Percentiles rank a stretch among this genome's conserved stretches.
These are phyloP conservation scores for Bergia puertoricense DNA, from an alignment of 92 coral and sea anemone species.

Conservation along the genomic window DNA sequence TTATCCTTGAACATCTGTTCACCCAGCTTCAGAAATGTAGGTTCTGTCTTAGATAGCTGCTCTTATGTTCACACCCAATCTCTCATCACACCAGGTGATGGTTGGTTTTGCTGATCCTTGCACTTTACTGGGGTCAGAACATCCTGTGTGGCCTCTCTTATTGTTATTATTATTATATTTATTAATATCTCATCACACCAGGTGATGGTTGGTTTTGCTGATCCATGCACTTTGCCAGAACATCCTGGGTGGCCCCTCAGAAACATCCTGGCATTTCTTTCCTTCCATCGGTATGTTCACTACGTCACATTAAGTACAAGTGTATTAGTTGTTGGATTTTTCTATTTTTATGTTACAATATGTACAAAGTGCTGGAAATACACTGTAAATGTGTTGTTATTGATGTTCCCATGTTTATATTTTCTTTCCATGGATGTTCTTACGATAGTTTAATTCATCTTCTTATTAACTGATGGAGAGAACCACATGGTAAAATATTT, in stretches of 20 bases:
- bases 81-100: constrained; percentile 64
- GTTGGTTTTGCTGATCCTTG: constrained; percentile 97
- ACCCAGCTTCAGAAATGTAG: too few relatives aligned
- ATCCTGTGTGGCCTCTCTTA: constrained; percentile 96
- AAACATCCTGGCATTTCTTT: constrained; percentile 80
- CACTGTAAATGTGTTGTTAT: too few relatives aligned
- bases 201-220: constrained; percentile 96
- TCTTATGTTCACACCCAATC: neutral
- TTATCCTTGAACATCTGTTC: too few relatives aligned
- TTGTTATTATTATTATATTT: too few relatives aligned
- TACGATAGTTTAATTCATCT: too few relatives aligned
- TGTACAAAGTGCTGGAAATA: neutral
- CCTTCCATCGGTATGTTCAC: constrained; percentile 79
- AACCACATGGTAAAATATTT: too few relatives aligned
- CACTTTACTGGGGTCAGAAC: constrained; percentile 64
- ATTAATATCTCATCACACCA: constrained; percentile 17
- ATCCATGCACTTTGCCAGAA: constrained; percentile 89
- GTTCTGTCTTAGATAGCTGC: too few relatives aligned
- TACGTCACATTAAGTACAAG: too few relatives aligned
- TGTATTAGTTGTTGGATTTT: neutral
- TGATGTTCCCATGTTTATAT: too few relatives aligned
- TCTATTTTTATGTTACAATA: neutral
- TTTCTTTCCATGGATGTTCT: too few relatives aligned
- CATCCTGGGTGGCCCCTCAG: constrained; percentile 99
- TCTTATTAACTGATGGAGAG: too few relatives aligned